Conservation (phyloP, 2,797 vertebrate genomes). For the Lagorchestes hirsutus region DNA sequence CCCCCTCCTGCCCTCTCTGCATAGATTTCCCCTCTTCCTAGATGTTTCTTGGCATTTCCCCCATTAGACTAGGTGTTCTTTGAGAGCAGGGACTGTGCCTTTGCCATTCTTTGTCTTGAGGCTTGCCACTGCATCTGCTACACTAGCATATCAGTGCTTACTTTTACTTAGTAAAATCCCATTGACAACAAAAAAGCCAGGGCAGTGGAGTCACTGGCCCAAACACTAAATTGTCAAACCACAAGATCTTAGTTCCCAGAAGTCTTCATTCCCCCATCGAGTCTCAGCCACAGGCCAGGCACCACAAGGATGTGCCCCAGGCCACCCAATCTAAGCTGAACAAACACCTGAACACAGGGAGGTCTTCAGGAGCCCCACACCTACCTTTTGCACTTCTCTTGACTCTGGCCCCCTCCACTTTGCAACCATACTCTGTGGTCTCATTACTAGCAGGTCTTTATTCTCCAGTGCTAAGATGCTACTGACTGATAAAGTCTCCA, state of each 20-base stretch:
- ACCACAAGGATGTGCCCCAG: not conserved
- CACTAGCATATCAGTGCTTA: not conserved
- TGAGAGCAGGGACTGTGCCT: not conserved
- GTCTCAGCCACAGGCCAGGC: not conserved
- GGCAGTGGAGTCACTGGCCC: not conserved
- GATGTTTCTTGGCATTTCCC: not conserved
- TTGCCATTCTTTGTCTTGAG: not conserved
- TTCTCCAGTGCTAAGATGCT: not conserved
- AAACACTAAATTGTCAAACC: not conserved
- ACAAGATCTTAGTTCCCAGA: not conserved
- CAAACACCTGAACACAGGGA: not conserved
- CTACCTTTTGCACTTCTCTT: not conserved
- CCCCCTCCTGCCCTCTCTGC: not conserved
- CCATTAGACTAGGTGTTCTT: not conserved
- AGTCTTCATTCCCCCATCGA: not conserved
- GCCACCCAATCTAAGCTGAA: not conserved
- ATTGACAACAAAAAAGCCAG: not conserved
- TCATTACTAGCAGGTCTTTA: not conserved
- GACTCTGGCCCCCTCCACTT: not conserved
- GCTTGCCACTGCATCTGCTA: not conserved
- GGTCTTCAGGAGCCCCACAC: not conserved
- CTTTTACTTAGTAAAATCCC: not conserved
- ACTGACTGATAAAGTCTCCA: not conserved
- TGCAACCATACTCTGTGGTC: not conserved
- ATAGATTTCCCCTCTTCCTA: not conserved